These are phyloP conservation scores for Lonchura striata DNA, from an alignment of 2,113 vertebrate genomes.

Conservation along the genomic window DNA sequence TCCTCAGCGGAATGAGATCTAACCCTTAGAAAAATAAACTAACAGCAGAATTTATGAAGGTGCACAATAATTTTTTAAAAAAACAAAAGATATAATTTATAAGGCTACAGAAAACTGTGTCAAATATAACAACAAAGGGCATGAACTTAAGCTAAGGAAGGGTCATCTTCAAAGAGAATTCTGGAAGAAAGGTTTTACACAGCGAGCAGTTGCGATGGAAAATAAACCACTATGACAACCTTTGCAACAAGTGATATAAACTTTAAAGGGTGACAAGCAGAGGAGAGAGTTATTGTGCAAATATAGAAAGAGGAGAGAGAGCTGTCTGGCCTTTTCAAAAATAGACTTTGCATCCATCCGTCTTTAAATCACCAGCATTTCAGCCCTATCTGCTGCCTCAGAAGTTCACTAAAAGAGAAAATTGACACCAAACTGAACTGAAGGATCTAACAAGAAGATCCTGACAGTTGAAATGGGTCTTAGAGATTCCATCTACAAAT, in stretches of 20 bases:
- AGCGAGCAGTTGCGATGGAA: conserved; percentile 14
- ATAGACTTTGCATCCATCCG: not conserved
- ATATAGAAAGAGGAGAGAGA: not conserved
- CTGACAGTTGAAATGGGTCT: conserved; percentile 7
- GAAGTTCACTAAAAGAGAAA: conserved; percentile 39
- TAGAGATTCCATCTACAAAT: conserved; percentile 14
- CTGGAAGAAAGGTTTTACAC: conserved; percentile 29
- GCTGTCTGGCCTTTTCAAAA: conserved; percentile 57
- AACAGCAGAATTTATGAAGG: not conserved
- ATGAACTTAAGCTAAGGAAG: conserved; percentile 37
- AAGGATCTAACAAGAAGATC: conserved; percentile 13
- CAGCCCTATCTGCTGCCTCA: not conserved
- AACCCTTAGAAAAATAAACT: not conserved
- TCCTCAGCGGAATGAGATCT: not conserved
- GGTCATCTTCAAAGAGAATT: conserved; percentile 37
- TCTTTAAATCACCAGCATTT: conserved; percentile 6
- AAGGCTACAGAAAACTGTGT: not conserved
- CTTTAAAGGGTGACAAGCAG: conserved; percentile 48
- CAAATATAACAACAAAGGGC: conserved; percentile 19
- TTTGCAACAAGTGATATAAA: conserved; percentile 51
- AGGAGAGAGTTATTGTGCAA: conserved; percentile 54
- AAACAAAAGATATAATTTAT: not conserved
- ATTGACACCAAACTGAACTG: conserved; percentile 3
- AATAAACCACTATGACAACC: conserved; percentile 40
- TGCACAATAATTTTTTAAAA: not conserved